These are phyloP conservation scores for Acrossocheilus fasciatus DNA, from an alignment of 2,797 vertebrate genomes.

Conservation along the genomic window DNA sequence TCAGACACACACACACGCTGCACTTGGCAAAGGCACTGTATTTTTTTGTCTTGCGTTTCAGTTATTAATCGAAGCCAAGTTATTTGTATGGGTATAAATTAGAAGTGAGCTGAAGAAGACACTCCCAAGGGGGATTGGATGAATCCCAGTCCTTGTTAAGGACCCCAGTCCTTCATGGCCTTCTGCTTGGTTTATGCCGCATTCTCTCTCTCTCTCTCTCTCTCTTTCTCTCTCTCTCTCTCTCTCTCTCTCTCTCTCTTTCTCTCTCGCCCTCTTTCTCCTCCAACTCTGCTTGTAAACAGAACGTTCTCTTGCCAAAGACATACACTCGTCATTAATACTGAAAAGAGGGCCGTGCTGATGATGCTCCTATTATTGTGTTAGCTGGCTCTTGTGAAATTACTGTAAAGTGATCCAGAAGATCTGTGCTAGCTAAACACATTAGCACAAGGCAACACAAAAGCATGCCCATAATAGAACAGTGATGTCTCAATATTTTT, in stretches of 20 bases:
- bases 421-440: slow-evolving; percentile 51
- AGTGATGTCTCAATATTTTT: slow-evolving; percentile 16
- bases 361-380: slow-evolving; percentile 54
- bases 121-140: slow-evolving; percentile 69
- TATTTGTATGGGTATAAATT: slow-evolving; percentile 78
- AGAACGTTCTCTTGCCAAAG: slow-evolving; percentile 51
- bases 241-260: background rate
- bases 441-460: slow-evolving; percentile 42
- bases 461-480: slow-evolving; percentile 26
- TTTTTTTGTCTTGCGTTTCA: slow-evolving; percentile 66
- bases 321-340: slow-evolving; percentile 51
- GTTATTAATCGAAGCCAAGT: slow-evolving; percentile 71
- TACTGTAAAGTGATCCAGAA: slow-evolving; percentile 56
- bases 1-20: slow-evolving; percentile 31
- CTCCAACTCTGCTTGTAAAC: slow-evolving; percentile 52
- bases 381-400: slow-evolving; percentile 56
- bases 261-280: slow-evolving; percentile 3
- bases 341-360: slow-evolving; percentile 43
- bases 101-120: slow-evolving; percentile 68
- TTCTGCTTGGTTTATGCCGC: slow-evolving; percentile 52
- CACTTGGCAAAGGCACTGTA: slow-evolving; percentile 45
- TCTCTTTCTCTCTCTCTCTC: slow-evolving; percentile 28
- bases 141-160: slow-evolving; percentile 65
- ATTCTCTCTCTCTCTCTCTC: background rate
- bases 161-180: slow-evolving; percentile 60